Evolutionary conservation across 2,797 vertebrate genomes (phyloP).

Genomic region (Benthosema pterotum): DNA sequence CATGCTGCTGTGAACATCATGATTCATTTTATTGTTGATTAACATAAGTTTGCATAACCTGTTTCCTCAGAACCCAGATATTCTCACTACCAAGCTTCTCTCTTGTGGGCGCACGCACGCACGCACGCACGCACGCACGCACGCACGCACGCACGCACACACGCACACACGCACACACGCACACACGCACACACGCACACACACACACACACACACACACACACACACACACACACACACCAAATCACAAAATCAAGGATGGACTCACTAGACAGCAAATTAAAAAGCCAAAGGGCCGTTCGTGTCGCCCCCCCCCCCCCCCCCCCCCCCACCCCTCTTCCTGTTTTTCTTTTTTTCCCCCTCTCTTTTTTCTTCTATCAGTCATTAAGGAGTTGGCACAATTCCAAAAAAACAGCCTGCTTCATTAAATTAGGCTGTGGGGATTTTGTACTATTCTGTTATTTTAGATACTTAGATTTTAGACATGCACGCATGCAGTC

Average conservation of each 20-base stretch:
- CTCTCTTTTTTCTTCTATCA: slow-evolving; percentile 15
- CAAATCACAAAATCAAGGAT: background rate
- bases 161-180: no score
- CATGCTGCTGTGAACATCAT: no score
- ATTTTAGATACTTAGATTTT: slow-evolving; percentile 1
- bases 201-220: no score
- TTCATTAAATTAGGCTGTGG: slow-evolving; percentile 34
- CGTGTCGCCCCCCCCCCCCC: background rate
- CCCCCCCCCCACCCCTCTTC: background rate
- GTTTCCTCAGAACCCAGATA: no score
- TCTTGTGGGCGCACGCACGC: no score
- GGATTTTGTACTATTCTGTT: background rate
- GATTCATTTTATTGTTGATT: no score
- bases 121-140: no score
- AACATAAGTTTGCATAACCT: no score
- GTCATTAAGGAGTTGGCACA: slow-evolving; percentile 43
- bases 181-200: no score
- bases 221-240: no score
- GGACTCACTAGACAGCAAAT: slow-evolving; percentile 12
- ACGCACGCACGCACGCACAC: no score
- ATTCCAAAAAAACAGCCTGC: slow-evolving; percentile 33
- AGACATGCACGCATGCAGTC: background rate
- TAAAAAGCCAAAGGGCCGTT: slow-evolving; percentile 9
- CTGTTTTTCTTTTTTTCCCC: background rate
- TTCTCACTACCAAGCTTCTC: no score